phyloP scores from a whole-genome alignment of 2,113 vertebrate genomes.

The Puntigrus tetrazona region DNA sequence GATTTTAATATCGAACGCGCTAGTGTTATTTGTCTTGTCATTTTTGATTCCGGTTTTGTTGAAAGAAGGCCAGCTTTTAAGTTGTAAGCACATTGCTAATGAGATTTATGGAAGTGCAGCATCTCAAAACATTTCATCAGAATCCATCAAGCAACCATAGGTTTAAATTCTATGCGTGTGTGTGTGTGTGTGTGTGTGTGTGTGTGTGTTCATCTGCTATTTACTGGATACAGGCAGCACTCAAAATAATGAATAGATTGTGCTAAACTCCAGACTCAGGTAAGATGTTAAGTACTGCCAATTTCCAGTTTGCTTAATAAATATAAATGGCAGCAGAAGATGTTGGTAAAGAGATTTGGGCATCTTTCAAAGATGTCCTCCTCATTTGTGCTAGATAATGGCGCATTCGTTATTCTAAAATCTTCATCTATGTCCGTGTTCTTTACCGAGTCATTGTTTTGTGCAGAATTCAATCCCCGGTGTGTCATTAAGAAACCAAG shows the following conservation, averaged over 20 bases:
- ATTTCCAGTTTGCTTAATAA: constrained; percentile 60
- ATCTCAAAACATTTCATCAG: background rate
- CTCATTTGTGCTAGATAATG: background rate
- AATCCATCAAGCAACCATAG: background rate
- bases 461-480: too few species aligned
- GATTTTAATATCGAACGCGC: background rate
- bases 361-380: constrained; percentile 65
- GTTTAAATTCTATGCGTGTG: background rate
- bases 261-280: constrained; percentile 37
- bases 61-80: background rate
- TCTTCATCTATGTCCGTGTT: background rate
- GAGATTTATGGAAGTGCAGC: background rate
- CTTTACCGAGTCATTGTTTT: too few species aligned
- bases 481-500: constrained; percentile 15
- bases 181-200: background rate
- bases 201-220: background rate
- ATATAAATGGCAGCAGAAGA: constrained; percentile 70
- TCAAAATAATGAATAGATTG: background rate
- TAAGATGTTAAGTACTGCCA: constrained; percentile 55
- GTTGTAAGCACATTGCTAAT: background rate
- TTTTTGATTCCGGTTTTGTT: background rate
- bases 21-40: background rate
- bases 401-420: constrained; percentile 6
- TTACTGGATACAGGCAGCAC: background rate
- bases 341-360: constrained; percentile 69